Conservation (phyloP, 2,888 invertebrate genomes). For the Hofmannophila pseudospretella region DNA sequence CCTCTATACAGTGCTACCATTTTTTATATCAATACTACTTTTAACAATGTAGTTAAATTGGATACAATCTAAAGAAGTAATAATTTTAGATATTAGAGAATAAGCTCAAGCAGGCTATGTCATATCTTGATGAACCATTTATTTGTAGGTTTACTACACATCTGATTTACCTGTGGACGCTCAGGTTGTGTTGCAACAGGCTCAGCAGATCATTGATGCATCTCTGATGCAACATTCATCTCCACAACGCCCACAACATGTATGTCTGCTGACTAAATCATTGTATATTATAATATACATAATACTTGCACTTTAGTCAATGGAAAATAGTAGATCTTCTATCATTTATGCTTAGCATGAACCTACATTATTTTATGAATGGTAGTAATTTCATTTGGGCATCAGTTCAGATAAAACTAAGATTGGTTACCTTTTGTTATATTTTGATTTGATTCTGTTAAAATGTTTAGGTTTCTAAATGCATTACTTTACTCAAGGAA, state of each 20-base stretch:
- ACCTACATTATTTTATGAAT: conserved; percentile 22
- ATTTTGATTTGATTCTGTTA: too few species aligned
- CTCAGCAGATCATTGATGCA: conserved; percentile 76
- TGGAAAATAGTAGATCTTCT: conserved; percentile 32
- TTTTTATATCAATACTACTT: too few species aligned
- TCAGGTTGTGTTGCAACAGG: conserved; percentile 76
- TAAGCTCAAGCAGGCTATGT: neutral
- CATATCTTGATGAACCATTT: conserved; percentile 33
- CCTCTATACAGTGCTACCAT: too few species aligned
- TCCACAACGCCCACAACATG: conserved; percentile 74
- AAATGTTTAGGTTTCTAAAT: too few species aligned
- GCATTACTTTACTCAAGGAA: too few species aligned
- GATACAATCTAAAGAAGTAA: too few species aligned
- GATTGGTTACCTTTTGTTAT: too few species aligned
- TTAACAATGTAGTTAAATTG: too few species aligned
- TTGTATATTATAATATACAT: conserved; percentile 32
- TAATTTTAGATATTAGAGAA: too few species aligned
- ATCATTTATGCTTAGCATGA: conserved; percentile 52
- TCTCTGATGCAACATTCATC: conserved; percentile 74
- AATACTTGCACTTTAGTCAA: conserved; percentile 32
- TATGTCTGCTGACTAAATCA: conserved; percentile 55
- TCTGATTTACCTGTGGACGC: conserved; percentile 75
- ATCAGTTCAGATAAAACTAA: neutral
- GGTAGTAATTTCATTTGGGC: conserved; percentile 17
- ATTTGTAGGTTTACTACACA: conserved; percentile 78